Evolutionary conservation across 2,888 invertebrate species (phyloP).

Genomic region (Apotomis turbidana): DNA sequence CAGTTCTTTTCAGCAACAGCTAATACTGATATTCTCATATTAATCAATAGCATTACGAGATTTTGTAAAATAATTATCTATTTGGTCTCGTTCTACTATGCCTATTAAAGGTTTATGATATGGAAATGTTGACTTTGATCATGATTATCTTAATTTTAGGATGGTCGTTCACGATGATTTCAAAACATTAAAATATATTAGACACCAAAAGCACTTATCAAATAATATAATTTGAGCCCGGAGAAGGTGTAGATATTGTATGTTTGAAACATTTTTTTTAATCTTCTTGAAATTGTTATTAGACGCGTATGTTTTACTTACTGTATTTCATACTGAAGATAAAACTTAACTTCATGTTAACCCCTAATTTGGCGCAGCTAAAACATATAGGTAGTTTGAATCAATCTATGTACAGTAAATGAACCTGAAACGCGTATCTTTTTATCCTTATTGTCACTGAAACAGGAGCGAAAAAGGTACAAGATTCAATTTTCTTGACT

Average conservation of each 20-base stretch:
- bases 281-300: too few species aligned
- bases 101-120: conserved; percentile 34
- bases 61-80: conserved; percentile 23
- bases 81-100: conserved; percentile 23
- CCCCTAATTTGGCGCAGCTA: too few species aligned
- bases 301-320: not conserved
- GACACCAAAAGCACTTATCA: conserved; percentile 24
- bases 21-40: not conserved
- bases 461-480: too few species aligned
- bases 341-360: too few species aligned
- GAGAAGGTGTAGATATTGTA: not conserved
- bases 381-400: too few species aligned
- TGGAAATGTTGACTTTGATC: conserved; percentile 19
- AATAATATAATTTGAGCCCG: not conserved
- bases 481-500: too few species aligned
- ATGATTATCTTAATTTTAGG: conserved; percentile 3
- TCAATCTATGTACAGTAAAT: too few species aligned
- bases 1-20: not conserved
- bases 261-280: too few species aligned
- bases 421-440: too few species aligned
- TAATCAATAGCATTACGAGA: not conserved
- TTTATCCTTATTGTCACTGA: too few species aligned
- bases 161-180: not conserved
- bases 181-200: conserved; percentile 16
- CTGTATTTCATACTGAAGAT: too few species aligned